A percentile compares a stretch with the other conserved stretches of the same genome.
Conservation (phyloP, 92 coral and sea anemone genomes). For the Palythoa caribaeorum region DNA sequence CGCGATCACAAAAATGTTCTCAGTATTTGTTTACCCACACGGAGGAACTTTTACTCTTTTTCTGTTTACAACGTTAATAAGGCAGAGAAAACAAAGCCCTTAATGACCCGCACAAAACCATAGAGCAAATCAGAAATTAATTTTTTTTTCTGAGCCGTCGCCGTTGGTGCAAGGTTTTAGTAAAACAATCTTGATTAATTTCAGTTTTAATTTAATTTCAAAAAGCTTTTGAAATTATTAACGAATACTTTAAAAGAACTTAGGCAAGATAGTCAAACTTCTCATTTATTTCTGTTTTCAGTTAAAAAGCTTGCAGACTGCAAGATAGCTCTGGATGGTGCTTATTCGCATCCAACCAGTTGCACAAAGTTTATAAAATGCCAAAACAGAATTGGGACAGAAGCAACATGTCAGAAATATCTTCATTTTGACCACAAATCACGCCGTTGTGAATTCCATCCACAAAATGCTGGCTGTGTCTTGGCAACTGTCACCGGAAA, state of each 20-base stretch:
- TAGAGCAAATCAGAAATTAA: no score
- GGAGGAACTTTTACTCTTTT: no score
- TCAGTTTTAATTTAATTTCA: no score
- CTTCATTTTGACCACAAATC: constrained; percentile 16
- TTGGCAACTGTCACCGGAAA: constrained; percentile 1
- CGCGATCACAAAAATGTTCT: no score
- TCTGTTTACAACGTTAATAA: no score
- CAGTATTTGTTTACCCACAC: no score
- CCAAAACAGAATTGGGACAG: neutral
- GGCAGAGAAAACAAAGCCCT: no score
- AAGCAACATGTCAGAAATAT: neutral
- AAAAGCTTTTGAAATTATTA: no score
- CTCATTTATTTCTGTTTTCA: neutral
- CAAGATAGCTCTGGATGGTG: neutral
- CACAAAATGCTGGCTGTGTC: constrained; percentile 32
- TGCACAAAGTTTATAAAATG: constrained; percentile 24
- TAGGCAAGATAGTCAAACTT: neutral
- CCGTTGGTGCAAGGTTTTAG: no score
- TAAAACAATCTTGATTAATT: no score
- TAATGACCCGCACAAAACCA: no score
- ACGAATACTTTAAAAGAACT: no score
- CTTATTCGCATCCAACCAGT: neutral
- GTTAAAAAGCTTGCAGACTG: neutral
- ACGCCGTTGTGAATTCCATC: constrained; percentile 14
- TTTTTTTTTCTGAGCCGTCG: neutral